Conservation (phyloP, 1,140 invertebrate genomes). For the Pseudachorutes palmiensis region DNA sequence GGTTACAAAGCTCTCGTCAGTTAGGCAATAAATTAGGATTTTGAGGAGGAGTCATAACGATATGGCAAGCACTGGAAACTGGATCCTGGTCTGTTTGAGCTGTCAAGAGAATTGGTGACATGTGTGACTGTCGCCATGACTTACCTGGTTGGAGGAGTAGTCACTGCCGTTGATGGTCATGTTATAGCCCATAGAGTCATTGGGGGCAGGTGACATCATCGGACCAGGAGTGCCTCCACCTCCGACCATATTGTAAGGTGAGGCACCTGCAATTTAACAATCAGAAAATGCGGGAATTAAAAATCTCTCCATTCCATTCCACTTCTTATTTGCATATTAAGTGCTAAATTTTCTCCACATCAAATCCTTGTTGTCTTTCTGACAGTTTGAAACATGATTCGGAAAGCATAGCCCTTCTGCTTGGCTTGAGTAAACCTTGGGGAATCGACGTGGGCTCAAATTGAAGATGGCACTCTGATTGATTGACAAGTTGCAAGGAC, state of each 20-base stretch:
- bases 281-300: not conserved
- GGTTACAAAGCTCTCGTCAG: too few species aligned
- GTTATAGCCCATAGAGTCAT: slow-evolving; percentile 37
- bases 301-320: not conserved
- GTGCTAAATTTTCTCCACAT: not conserved
- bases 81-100: slow-evolving; percentile 11
- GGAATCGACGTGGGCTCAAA: too few species aligned
- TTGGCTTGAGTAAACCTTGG: too few species aligned
- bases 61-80: too few species aligned
- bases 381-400: too few species aligned
- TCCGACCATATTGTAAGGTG: slow-evolving; percentile 32
- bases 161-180: slow-evolving; percentile 38
- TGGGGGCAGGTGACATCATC: slow-evolving; percentile 37
- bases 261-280: slow-evolving; percentile 20
- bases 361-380: too few species aligned
- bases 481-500: too few species aligned
- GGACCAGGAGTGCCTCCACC: slow-evolving; percentile 34
- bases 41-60: too few species aligned
- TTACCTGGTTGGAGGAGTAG: slow-evolving; percentile 36
- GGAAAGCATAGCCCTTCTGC: too few species aligned
- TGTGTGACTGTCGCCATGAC: not conserved
- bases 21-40: too few species aligned
- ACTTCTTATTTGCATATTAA: not conserved
- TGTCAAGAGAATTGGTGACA: not conserved
- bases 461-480: too few species aligned